phyloP scores from a whole-genome alignment of 2,797 vertebrate genomes.

The Oreonectes daqikongensis region DNA sequence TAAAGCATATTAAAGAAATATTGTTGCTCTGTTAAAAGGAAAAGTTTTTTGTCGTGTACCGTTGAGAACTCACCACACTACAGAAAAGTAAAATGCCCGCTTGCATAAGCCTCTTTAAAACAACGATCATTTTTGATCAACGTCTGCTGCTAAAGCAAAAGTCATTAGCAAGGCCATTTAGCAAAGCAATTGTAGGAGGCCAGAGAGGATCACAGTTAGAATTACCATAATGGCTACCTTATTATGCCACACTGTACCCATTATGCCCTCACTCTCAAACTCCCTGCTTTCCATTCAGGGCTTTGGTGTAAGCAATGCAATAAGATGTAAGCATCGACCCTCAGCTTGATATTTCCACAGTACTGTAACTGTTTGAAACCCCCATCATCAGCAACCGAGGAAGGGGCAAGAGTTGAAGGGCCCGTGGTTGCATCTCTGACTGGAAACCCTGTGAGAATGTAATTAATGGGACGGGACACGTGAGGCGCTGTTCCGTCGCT shows the following conservation, averaged over 20 bases:
- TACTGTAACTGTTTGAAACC: constrained; percentile 13
- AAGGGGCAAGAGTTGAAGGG: constrained; percentile 25
- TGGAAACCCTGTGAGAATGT: constrained; percentile 41
- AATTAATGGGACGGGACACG: constrained; percentile 54
- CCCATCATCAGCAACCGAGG: constrained; percentile 28
- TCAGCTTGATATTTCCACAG: constrained; percentile 14
- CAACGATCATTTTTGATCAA: constrained; percentile 48
- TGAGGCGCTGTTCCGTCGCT: constrained; percentile 37
- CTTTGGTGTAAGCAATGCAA: constrained; percentile 22
- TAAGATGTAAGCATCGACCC: constrained; percentile 24
- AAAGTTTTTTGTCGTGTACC: neutral
- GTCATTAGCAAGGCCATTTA: constrained; percentile 33
- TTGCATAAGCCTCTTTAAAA: constrained; percentile 12
- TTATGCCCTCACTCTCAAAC: constrained; percentile 7
- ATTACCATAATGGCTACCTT: constrained; percentile 31
- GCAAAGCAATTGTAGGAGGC: constrained; percentile 13
- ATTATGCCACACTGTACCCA: constrained; percentile 25
- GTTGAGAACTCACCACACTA: neutral
- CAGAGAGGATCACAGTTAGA: constrained; percentile 2
- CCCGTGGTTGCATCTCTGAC: constrained; percentile 33
- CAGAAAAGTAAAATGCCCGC: neutral
- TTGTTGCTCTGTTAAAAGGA: neutral
- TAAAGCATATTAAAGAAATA: neutral
- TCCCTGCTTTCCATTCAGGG: constrained; percentile 4
- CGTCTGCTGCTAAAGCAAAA: constrained; percentile 23